phyloP scores from a whole-genome alignment of 2,113 vertebrate species.

The Salvelinus sp. region DNA sequence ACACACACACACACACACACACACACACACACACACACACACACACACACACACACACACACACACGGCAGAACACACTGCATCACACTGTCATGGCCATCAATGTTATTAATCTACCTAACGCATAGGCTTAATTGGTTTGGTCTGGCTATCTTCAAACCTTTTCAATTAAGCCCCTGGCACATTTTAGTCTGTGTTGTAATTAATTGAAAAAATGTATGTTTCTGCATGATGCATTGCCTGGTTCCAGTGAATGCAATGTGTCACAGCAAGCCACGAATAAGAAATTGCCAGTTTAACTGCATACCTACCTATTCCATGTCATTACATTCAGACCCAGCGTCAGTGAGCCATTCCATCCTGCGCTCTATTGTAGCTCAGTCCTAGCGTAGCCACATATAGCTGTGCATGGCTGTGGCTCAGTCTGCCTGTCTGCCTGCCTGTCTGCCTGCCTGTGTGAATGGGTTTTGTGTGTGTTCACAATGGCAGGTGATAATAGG shows the following conservation, averaged over 20 bases:
- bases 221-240: too few relatives aligned
- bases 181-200: too few relatives aligned
- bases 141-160: too few relatives aligned
- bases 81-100: background rate
- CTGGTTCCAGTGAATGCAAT: too few relatives aligned
- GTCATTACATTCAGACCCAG: background rate
- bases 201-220: too few relatives aligned
- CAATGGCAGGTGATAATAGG: slow-evolving; percentile 13
- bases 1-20: too few relatives aligned
- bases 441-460: background rate
- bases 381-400: background rate
- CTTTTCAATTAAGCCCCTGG: too few relatives aligned
- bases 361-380: background rate
- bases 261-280: too few relatives aligned
- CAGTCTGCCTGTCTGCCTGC: background rate
- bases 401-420: background rate
- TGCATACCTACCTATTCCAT: background rate
- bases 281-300: background rate
- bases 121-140: background rate
- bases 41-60: too few relatives aligned
- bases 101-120: background rate
- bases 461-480: background rate
- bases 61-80: background rate
- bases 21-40: background rate
- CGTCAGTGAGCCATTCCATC: background rate